These are phyloP conservation scores for Sebastes variabilis DNA, from an alignment of 2,797 vertebrate genomes.

Conservation along the genomic window DNA sequence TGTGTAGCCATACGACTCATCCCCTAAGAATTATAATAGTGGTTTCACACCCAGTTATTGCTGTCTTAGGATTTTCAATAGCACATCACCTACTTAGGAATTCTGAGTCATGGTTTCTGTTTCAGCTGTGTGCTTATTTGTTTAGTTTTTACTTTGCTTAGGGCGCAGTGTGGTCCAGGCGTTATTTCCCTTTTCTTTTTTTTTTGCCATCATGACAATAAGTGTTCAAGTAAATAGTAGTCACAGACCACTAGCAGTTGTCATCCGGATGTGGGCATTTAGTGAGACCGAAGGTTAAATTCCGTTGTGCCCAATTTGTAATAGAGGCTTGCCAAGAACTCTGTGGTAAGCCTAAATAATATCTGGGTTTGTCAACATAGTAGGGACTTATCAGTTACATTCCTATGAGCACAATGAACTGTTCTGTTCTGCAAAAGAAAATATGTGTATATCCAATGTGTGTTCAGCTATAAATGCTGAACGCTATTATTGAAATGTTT, in stretches of 20 bases:
- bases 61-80: neutral
- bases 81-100: neutral
- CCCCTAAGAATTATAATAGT: slow-evolving; percentile 24
- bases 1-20: slow-evolving; percentile 36
- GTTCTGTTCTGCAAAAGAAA: neutral
- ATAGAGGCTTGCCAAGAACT: neutral
- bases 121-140: neutral
- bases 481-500: neutral
- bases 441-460: neutral
- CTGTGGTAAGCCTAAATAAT: neutral
- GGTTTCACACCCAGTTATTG: slow-evolving; percentile 30
- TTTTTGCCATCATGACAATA: neutral
- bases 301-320: neutral
- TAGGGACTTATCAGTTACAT: neutral
- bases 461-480: neutral
- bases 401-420: neutral
- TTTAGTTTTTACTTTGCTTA: neutral
- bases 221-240: neutral
- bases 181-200: neutral
- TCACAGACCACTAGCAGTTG: neutral
- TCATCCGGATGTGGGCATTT: neutral
- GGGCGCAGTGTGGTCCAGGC: too few species aligned
- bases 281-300: neutral
- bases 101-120: slow-evolving; percentile 38
- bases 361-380: neutral